A percentile compares a stretch with the other conserved stretches of the same genome.
phyloP scores from a whole-genome alignment of 2,113 vertebrate genomes.

The Pristiophorus japonicus region DNA sequence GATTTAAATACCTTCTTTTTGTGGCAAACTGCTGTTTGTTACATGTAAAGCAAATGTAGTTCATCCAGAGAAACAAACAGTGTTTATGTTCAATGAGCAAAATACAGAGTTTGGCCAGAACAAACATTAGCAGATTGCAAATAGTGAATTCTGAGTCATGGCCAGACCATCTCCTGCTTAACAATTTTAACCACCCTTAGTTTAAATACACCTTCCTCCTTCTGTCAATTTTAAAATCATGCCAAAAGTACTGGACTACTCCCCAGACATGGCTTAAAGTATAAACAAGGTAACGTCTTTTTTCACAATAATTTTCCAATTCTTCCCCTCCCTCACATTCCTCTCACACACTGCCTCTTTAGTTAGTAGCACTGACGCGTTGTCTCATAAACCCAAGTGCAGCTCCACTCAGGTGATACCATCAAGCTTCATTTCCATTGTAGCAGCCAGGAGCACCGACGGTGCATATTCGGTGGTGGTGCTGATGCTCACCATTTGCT shows the following conservation, averaged over 20 bases:
- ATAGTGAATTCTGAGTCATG: neutral
- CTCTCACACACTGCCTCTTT: neutral
- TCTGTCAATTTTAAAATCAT: neutral
- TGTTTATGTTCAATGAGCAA: neutral
- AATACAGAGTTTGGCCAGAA: neutral
- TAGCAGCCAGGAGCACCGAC: neutral
- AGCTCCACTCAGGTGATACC: neutral
- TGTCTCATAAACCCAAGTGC: neutral
- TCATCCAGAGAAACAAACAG: neutral
- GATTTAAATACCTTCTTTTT: neutral
- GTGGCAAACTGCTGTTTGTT: neutral
- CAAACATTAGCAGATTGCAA: neutral
- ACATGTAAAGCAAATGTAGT: neutral
- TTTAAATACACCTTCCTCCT: neutral
- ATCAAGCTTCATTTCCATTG: neutral
- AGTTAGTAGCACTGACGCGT: neutral
- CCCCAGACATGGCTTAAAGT: neutral
- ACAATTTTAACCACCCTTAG: neutral
- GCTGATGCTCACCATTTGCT: neutral
- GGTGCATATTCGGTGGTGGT: neutral
- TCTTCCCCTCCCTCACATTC: neutral
- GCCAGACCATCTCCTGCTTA: neutral
- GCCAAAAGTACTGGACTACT: neutral
- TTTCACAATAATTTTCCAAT: neutral
- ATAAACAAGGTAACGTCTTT: neutral